Evolutionary conservation across 2,888 invertebrate species (phyloP), one percentile per base, ranked within the genome.

Genomic region (Icerya purchasi): DNA sequence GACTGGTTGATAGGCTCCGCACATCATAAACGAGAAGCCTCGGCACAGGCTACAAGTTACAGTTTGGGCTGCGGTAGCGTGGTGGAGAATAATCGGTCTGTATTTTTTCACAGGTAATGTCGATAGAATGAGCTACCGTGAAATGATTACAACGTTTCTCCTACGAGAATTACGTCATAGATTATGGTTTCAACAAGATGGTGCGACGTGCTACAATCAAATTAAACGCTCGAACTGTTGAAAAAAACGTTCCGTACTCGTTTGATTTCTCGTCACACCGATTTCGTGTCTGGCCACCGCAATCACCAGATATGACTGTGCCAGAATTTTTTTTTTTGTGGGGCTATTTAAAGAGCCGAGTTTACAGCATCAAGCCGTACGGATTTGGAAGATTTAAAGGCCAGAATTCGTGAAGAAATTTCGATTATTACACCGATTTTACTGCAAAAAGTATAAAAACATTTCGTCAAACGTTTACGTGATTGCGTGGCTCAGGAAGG

Each of bases 61-160:
- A n/a, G n/a, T n/a, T n/a, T n/a, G n/a, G n/a, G n/a, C n/a, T n/a
- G n/a, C n/a, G n/a, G n/a, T n/a, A n/a, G n/a, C n/a, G n/a, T n/a
- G n/a, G n/a, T n/a, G n/a, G n/a, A n/a, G n/a, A n/a, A n/a, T n/a
- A n/a, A n/a, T n/a, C n/a, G n/a, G n/a, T n/a, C n/a, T n/a, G n/a
- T n/a, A n/a, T n/a, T 21, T 19, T 51, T 22, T 59, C 20, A 59
- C 59, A 54, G 2, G 59, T 50, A 3, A 55, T 55, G 2, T 25
- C 8, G 18, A 59, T 21, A 22, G 54, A 54, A 23, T 54, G 55
- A 2, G 54, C 59, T 24, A 55, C 59, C 18, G 54, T 59, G 5
- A 3, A 14, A 20, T 59, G 54, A 50, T 54, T 59, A n/a, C n/a
- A n/a, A n/a, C n/a, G n/a, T n/a, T n/a, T n/a, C n/a, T n/a, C n/a